These are phyloP conservation scores for Drosophila limbata DNA, from an alignment of 2,888 invertebrate genomes.

Conservation along the genomic window DNA sequence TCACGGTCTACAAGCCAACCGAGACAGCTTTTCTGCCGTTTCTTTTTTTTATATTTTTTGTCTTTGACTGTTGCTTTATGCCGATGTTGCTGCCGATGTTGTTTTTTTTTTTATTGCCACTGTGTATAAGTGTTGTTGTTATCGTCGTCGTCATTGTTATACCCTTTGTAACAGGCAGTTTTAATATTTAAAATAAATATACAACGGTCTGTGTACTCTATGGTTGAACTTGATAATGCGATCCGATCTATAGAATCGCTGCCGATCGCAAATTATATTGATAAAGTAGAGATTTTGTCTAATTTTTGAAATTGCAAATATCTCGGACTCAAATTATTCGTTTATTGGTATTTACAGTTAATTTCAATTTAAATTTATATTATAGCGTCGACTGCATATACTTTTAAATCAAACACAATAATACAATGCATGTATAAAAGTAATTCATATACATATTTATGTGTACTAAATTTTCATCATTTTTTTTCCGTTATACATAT, in stretches of 20 bases:
- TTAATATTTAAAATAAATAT: not conserved
- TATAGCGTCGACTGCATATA: too few relatives aligned
- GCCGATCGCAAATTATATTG: not conserved
- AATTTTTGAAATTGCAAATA: not conserved
- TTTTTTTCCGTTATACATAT: not conserved
- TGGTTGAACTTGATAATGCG: not conserved
- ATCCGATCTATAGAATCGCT: not conserved
- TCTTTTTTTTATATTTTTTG: constrained; percentile 57
- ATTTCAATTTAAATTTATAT: too few relatives aligned
- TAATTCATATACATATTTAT: not conserved
- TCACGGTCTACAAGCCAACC: constrained; percentile 84
- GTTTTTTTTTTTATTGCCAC: constrained; percentile 23
- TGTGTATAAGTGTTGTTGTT: constrained; percentile 24
- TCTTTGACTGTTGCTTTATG: constrained; percentile 69
- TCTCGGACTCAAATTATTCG: not conserved
- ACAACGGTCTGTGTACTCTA: not conserved
- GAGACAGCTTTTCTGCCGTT: constrained; percentile 80
- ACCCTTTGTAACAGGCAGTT: not conserved
- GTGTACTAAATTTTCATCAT: too few relatives aligned
- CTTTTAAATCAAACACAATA: not conserved
- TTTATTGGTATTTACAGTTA: too few relatives aligned
- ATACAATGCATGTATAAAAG: not conserved
- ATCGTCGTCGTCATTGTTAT: constrained; percentile 14
- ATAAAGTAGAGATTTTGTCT: not conserved
- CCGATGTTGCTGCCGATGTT: constrained; percentile 33